phyloP scores from a whole-genome alignment of 2,113 vertebrate species.

The Brachyhypopomus gauderio region DNA sequence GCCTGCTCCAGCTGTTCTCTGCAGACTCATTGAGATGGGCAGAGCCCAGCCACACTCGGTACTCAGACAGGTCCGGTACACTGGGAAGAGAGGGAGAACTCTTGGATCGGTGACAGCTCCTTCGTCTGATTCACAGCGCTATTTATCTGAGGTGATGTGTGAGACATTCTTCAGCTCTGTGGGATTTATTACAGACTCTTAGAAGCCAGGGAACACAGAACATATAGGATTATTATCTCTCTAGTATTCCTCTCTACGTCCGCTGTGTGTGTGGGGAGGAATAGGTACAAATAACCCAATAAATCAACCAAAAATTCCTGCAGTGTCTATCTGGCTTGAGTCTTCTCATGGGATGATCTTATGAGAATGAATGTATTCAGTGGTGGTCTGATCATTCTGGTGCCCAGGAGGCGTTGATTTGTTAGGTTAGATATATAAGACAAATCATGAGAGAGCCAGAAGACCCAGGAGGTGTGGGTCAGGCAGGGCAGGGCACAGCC shows the following conservation, averaged over 20 bases:
- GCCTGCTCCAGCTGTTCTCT: conserved; percentile 78
- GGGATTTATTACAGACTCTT: neutral
- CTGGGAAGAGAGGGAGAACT: conserved; percentile 60
- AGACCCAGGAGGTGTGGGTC: conserved; percentile 43
- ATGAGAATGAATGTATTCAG: conserved; percentile 7
- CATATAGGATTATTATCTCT: neutral
- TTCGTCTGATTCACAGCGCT: too few relatives aligned
- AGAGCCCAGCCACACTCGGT: conserved; percentile 89
- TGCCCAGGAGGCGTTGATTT: conserved; percentile 51
- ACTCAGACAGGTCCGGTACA: conserved; percentile 89
- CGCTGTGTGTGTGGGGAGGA: neutral
- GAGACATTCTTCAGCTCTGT: neutral
- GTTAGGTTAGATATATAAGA: conserved; percentile 42
- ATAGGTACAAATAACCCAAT: conserved; percentile 15
- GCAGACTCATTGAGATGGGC: conserved; percentile 82
- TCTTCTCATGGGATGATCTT: neutral
- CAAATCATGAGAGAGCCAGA: conserved; percentile 44
- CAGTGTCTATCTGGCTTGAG: neutral
- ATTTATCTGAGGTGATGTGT: neutral
- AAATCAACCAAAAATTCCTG: conserved; percentile 15
- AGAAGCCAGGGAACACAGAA: neutral
- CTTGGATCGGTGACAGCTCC: too few relatives aligned
- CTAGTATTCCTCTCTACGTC: neutral
- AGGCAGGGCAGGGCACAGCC: conserved; percentile 15
- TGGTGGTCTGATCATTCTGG: conserved; percentile 5